phyloP scores from a whole-genome alignment of 92 coral and sea anemone genomes.

The Porites lobata region DNA sequence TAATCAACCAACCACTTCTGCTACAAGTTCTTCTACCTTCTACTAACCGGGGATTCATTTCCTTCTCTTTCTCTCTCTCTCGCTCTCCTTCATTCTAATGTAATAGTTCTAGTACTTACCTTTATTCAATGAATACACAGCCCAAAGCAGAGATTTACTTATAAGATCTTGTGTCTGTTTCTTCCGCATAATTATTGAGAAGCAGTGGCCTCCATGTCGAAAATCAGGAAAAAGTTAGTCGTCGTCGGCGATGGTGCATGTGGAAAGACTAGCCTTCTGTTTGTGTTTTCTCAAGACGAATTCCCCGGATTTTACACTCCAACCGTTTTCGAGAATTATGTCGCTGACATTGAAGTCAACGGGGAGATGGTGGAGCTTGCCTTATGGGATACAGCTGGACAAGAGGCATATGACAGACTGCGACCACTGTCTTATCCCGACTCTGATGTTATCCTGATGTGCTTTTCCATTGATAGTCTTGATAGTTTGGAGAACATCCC shows the following conservation, averaged over 20 bases:
- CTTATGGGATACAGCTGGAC: neutral
- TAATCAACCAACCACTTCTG: too few species aligned
- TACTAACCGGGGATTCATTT: too few species aligned
- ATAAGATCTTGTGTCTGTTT: too few species aligned
- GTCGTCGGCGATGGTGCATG: constrained; percentile 1
- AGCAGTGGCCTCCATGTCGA: neutral
- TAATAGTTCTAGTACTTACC: too few species aligned
- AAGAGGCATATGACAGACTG: neutral
- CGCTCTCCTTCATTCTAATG: too few species aligned
- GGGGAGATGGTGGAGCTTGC: neutral
- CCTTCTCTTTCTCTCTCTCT: too few species aligned
- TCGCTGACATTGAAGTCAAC: neutral
- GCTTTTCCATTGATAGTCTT: constrained; percentile 78
- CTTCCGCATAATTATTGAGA: too few species aligned
- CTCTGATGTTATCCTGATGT: neutral
- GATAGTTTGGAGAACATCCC: constrained; percentile 42
- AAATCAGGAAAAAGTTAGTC: neutral
- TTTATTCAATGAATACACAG: too few species aligned
- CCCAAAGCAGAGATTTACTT: too few species aligned
- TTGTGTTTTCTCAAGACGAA: constrained; percentile 1
- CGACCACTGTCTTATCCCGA: neutral
- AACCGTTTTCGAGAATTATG: constrained; percentile 5
- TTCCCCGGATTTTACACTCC: neutral
- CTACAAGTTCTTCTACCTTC: too few species aligned
- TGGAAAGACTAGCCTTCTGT: neutral